Evolutionary conservation across 2,797 vertebrate species (phyloP).

Genomic region (Florisuga fusca): DNA sequence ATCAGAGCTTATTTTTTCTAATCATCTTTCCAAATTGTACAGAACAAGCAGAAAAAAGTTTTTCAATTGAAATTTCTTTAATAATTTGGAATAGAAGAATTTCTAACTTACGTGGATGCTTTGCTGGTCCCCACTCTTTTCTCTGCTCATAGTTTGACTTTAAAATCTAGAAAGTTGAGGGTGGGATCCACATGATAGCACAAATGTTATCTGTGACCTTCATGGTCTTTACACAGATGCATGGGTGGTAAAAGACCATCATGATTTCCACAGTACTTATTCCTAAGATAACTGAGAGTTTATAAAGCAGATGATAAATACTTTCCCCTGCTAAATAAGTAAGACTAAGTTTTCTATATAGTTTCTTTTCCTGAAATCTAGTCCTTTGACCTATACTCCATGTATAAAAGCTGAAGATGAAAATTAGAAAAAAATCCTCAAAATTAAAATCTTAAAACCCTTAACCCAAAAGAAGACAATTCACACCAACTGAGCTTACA

Average conservation of each 20-base stretch:
- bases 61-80: neutral
- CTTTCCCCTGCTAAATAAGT: neutral
- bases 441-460: neutral
- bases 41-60: neutral
- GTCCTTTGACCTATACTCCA: neutral
- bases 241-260: neutral
- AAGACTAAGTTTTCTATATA: neutral
- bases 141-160: neutral
- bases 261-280: neutral
- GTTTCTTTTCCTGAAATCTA: neutral
- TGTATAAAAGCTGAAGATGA: neutral
- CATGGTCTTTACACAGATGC: neutral
- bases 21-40: neutral
- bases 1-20: neutral
- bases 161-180: neutral
- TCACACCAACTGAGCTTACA: neutral
- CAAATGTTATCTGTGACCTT: neutral
- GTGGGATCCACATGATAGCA: neutral
- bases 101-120: neutral
- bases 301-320: neutral
- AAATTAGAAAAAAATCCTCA: neutral
- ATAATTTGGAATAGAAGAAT: slow-evolving; percentile 5
- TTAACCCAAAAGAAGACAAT: neutral
- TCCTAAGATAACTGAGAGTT: neutral
- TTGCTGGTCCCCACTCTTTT: neutral